Evolutionary conservation across 53 echinoderm and acorn worm genomes (phyloP).

Genomic region (Glandiceps talaboti): DNA sequence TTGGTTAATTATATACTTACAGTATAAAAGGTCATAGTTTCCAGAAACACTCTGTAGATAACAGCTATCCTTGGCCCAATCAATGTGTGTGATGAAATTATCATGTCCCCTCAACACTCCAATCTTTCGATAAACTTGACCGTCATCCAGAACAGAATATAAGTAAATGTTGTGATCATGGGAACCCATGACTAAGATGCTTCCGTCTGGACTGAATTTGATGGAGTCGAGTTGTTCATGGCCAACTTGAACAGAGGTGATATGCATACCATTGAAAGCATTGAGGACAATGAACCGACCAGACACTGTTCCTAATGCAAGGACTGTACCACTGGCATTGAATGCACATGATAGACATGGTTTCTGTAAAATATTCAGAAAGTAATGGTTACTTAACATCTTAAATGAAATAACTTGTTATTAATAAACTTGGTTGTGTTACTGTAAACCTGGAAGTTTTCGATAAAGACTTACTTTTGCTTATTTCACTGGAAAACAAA

Average conservation of each 20-base stretch:
- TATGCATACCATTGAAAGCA: constrained; percentile 65
- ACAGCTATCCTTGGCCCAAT: constrained; percentile 64
- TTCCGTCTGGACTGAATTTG: constrained; percentile 67
- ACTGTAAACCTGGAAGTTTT: too few species aligned
- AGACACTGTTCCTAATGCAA: constrained; percentile 61
- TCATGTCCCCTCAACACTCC: constrained; percentile 69
- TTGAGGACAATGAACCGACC: constrained; percentile 69
- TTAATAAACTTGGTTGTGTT: too few species aligned
- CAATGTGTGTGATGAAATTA: constrained; percentile 64
- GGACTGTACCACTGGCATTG: constrained; percentile 44
- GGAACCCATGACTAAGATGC: constrained; percentile 64
- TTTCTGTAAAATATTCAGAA: constrained; percentile 33
- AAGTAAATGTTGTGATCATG: constrained; percentile 82
- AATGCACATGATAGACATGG: constrained; percentile 73
- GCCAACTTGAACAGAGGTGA: constrained; percentile 83
- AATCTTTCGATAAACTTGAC: constrained; percentile 77
- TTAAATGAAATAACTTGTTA: neutral
- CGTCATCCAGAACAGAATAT: constrained; percentile 86
- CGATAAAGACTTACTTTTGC: too few species aligned
- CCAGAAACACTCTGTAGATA: constrained; percentile 80
- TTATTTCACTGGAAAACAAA: too few species aligned
- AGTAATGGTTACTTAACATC: neutral
- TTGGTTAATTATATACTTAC: too few species aligned
- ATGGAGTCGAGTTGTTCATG: constrained; percentile 49
- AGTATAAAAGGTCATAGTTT: constrained; percentile 67